A percentile compares a stretch with the other conserved stretches of the same genome.
Conservation (phyloP, 2,888 invertebrate genomes). For the Oscheius sp. region DNA sequence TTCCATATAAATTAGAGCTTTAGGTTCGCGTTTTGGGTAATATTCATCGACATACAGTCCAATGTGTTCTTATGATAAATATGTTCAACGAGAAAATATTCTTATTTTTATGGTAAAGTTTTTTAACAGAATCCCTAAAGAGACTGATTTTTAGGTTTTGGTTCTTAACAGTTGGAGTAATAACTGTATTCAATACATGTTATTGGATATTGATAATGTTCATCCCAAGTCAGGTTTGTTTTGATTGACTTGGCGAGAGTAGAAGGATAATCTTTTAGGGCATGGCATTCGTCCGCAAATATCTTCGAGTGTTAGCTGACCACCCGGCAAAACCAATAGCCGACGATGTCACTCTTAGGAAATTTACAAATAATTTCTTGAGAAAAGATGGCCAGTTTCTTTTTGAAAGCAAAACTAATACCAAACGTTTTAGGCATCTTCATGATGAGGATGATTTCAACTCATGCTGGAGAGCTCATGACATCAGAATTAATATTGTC, state of each 20-base stretch:
- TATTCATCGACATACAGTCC: constrained; percentile 70
- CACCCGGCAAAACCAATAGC: constrained; percentile 69
- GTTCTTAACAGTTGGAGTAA: constrained; percentile 69
- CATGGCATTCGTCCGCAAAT: constrained; percentile 69
- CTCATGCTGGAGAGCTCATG: constrained; percentile 70
- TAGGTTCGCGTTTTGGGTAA: constrained; percentile 69
- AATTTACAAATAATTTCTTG: constrained; percentile 70
- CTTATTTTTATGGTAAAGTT: constrained; percentile 50
- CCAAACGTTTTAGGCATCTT: constrained; percentile 62
- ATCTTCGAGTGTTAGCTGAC: constrained; percentile 69
- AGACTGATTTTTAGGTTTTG: constrained; percentile 60
- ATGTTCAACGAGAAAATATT: constrained; percentile 70
- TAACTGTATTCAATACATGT: constrained; percentile 67
- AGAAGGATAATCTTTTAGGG: constrained; percentile 51
- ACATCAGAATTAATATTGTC: constrained; percentile 69
- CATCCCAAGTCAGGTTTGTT: constrained; percentile 67
- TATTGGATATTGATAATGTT: constrained; percentile 70
- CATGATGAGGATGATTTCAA: constrained; percentile 70
- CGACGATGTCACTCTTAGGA: constrained; percentile 68
- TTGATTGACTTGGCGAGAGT: background rate
- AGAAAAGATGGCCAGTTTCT: constrained; percentile 56
- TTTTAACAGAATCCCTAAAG: background rate
- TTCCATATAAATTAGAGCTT: too few species aligned
- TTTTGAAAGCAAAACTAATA: background rate
- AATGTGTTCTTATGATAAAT: constrained; percentile 70